These are phyloP conservation scores for Alloscopus bannaensis DNA, from an alignment of 2,888 invertebrate species.

Conservation along the genomic window DNA sequence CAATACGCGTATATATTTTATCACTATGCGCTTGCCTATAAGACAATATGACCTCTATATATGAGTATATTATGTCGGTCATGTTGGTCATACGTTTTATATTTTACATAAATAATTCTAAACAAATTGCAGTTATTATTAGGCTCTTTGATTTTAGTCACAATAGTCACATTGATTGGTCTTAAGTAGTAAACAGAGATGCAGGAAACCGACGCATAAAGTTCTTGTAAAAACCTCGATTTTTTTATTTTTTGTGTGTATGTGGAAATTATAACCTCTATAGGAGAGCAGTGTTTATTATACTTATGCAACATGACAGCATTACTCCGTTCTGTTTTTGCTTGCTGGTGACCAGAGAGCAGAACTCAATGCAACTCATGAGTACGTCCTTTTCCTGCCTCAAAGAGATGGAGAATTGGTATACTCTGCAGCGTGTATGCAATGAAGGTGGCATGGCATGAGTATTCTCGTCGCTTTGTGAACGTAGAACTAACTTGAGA, in stretches of 20 bases:
- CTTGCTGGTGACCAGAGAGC: slow-evolving; percentile 31
- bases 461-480: slow-evolving; percentile 5
- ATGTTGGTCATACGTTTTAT: slow-evolving; percentile 6
- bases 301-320: slow-evolving; percentile 23
- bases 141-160: not conserved
- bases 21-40: not conserved
- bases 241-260: slow-evolving; percentile 43
- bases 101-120: not conserved
- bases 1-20: not conserved
- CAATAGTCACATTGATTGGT: not conserved
- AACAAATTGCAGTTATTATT: too few relatives aligned
- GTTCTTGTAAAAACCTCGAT: slow-evolving; percentile 20
- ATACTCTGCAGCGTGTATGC: not conserved
- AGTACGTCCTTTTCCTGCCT: slow-evolving; percentile 27
- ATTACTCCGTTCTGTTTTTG: slow-evolving; percentile 19
- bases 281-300: slow-evolving; percentile 19
- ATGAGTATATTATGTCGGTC: too few relatives aligned
- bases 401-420: not conserved
- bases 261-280: slow-evolving; percentile 29
- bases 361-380: not conserved
- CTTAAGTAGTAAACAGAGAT: not conserved
- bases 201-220: slow-evolving; percentile 14
- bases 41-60: too few relatives aligned
- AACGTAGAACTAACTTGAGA: not conserved
- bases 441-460: too few relatives aligned